These are phyloP conservation scores for Steinernema scapterisci DNA, from an alignment of 2,888 invertebrate genomes.

Conservation along the genomic window DNA sequence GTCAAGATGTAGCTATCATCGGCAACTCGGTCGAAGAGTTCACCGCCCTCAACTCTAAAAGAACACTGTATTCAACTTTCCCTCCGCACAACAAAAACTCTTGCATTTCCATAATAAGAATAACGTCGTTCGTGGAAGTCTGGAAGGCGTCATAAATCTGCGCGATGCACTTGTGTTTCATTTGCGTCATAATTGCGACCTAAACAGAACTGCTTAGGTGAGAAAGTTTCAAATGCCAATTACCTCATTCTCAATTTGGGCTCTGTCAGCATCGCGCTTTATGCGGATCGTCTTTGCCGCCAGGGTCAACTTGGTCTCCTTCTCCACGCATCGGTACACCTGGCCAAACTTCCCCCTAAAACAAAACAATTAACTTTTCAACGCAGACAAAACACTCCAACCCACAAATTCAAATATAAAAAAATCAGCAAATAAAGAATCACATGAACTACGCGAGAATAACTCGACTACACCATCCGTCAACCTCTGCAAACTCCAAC, in stretches of 20 bases:
- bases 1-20: conserved; percentile 97
- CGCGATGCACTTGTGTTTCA: conserved; percentile 91
- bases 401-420: too few relatives aligned
- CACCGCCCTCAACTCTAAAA: too few relatives aligned
- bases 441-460: too few relatives aligned
- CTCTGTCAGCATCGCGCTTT: conserved; percentile 56
- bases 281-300: conserved; percentile 82
- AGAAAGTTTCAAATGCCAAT: conserved; percentile 19
- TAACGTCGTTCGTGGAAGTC: conserved; percentile 81
- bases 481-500: too few relatives aligned
- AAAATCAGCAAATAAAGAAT: too few relatives aligned
- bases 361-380: not conserved
- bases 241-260: conserved; percentile 62
- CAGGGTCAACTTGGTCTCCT: conserved; percentile 74
- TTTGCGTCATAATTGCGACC: conserved; percentile 90
- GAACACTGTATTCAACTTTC: too few relatives aligned
- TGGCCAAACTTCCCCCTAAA: conserved; percentile 72
- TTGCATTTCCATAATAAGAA: conserved; percentile 96
- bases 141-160: conserved; percentile 97
- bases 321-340: conserved; percentile 73
- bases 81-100: conserved; percentile 69
- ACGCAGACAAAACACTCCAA: too few relatives aligned
- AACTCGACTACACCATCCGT: too few relatives aligned
- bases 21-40: conserved; percentile 96
- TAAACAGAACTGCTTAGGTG: not conserved